Base-by-base conservation (phyloP, 2,888 invertebrate species). In the Eristalis intricaria region DNA sequence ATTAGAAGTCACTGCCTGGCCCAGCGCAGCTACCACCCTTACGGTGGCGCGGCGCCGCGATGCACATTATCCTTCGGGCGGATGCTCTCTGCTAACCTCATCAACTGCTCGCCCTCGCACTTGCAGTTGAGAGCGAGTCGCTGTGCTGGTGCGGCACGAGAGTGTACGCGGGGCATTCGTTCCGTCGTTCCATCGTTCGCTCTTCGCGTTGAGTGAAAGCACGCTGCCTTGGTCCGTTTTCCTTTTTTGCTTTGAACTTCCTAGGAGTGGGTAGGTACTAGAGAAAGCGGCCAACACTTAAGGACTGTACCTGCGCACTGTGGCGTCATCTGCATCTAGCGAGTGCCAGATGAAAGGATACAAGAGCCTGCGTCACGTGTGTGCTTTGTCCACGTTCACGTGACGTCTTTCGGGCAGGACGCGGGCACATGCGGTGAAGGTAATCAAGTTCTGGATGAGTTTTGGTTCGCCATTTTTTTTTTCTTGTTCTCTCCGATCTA, bases 391-490 rank as follows among this genome's bases (percentile, higher is more conserved):
- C 64, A 84, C 60, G 74, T 69, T 43, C 58, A 64, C 40, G 58
- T 65, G 60, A 78, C 61, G 69, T 63, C 22, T 43, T 19, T 43
- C 26, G 29, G 64, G 38, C 23, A 29, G 29, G n/a, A 50, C 26
- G 60, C 60, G 26, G 66, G 66, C 60, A 76, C 65, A 68, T 66
- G 66, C 71, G 70, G 61, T 84, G 84, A 79, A 79, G 78, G 79
- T 74, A 84, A 78, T 78, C 78, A 68, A 71, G 82, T 65, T 77
- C 66, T 71, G 76, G 82, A 76, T 82, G 50, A n/a, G 19, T 50
- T 50, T 50, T 50, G 19, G 19, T 19, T n/a, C 50, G 50, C 50
- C 50, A 8, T 8, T n/a, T 50, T 19, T 19, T 50, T 50, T 29
- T 61, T 56, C 74, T 65, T 60, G 38, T 71, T 61, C 38, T 66